Conservation (phyloP, 2,797 vertebrate species). For the Lutjanus argentimaculatus region DNA sequence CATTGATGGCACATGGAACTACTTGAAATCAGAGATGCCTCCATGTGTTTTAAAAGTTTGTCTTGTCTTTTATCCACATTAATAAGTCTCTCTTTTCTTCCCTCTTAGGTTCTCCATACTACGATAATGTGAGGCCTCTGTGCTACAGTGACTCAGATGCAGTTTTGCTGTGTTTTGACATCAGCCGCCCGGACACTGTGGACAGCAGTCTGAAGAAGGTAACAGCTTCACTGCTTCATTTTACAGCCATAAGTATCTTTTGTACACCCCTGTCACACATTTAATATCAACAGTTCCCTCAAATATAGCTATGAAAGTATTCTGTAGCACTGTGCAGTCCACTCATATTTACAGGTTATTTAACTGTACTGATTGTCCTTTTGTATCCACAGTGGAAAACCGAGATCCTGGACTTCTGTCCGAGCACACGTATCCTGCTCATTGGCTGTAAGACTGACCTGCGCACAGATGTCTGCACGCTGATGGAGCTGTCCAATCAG, state of each 20-base stretch:
- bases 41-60: not conserved
- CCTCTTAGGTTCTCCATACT: constrained; percentile 93
- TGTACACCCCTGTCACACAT: not conserved
- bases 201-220: constrained; percentile 96
- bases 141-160: constrained; percentile 98
- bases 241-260: not conserved
- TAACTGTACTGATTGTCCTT: not conserved
- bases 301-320: not conserved
- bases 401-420: constrained; percentile 95
- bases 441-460: constrained; percentile 96
- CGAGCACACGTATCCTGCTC: constrained; percentile 93
- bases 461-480: constrained; percentile 94
- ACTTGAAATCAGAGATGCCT: constrained; percentile 8
- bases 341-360: not conserved
- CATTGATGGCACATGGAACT: not conserved
- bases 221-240: constrained; percentile 12
- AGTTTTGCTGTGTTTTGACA: constrained; percentile 94
- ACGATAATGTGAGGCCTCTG: constrained; percentile 95
- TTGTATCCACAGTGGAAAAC: constrained; percentile 91
- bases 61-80: constrained; percentile 10
- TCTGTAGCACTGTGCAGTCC: not conserved
- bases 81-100: constrained; percentile 14
- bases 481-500: constrained; percentile 96
- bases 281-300: not conserved
- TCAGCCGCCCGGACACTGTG: constrained; percentile 94